Base-by-base conservation (phyloP, 2,888 invertebrate genomes). In the Caradrina clavipalpis region DNA sequence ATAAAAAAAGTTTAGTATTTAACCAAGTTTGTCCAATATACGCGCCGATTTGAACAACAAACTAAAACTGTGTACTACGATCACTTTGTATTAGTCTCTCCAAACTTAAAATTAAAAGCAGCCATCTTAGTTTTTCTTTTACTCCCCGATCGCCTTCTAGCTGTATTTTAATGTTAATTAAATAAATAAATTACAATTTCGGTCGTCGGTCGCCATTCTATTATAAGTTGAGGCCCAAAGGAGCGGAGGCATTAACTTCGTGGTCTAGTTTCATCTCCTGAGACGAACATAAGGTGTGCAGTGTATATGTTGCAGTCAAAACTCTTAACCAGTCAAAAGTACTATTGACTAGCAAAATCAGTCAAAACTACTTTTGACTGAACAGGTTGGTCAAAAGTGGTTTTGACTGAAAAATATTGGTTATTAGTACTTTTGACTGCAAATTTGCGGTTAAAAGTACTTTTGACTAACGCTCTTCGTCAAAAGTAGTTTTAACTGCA, bases 161-260 rank as follows among this genome's bases (percentile, higher is more conserved):
- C 76, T 58, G 45, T 57, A 64, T 56, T 61, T 56, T 69, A 57
- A 68, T 55, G 70, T 73, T 83, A 76, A 76, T 82, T 83, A 83
- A 81, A 76, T 79, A 81, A 63, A 73, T 74, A 74, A 81, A 82
- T 78, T 76, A 81, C 62, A 69, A 60, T 79, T 74, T 73, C 59
- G 70, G 66, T 72, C 54, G 45, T 66, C 59, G 50, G 57, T 71
- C 72, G 70, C 82, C 47, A 53, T 69, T 69, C 79, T 83, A 82
- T 76, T 79, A 82, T 60, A 84, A 82, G 82, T 82, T 84, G n/a
- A 47, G 50, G 15, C 82, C 53, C 82, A 13, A 45, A 68, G 82
- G 82, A 76, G 56, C 66, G 42, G 21, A 74, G 50, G 71, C 67
- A 76, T 84, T 82, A 84, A 79, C 78, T 84, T 76, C 42, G 73